Percentiles rank a stretch among this genome's conserved stretches.
Evolutionary conservation across 1,140 invertebrate genomes (phyloP).

Genomic region (Phocides pigmalion): DNA sequence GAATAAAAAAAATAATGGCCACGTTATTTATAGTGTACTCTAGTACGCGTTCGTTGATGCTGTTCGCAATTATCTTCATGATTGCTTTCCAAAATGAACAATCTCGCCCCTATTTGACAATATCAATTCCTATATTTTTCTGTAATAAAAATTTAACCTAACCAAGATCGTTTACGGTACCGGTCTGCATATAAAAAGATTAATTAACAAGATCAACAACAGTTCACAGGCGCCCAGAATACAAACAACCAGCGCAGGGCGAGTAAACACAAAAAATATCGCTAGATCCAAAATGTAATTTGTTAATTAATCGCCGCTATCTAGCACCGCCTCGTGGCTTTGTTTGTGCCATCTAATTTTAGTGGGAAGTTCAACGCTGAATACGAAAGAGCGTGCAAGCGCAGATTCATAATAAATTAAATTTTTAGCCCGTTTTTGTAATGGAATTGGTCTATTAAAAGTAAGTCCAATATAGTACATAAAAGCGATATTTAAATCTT

Average conservation of each 20-base stretch:
- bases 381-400: slow-evolving; percentile 13
- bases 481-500: too few species aligned
- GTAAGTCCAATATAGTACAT: too few species aligned
- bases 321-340: slow-evolving; percentile 20
- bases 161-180: slow-evolving; percentile 7
- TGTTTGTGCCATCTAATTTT: slow-evolving; percentile 28
- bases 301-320: slow-evolving; percentile 43
- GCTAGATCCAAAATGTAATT: slow-evolving; percentile 47
- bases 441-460: slow-evolving; percentile 9
- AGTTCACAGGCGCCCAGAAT: slow-evolving; percentile 56
- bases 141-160: slow-evolving; percentile 4
- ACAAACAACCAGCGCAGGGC: slow-evolving; percentile 53
- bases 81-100: slow-evolving; percentile 12
- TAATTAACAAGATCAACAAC: slow-evolving; percentile 75
- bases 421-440: neutral
- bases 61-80: slow-evolving; percentile 19
- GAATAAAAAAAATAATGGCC: too few species aligned
- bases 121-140: neutral
- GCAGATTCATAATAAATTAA: too few species aligned
- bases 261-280: slow-evolving; percentile 53
- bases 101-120: neutral
- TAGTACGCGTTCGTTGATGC: slow-evolving; percentile 3
- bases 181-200: slow-evolving; percentile 70
- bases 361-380: slow-evolving; percentile 13
- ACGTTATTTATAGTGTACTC: slow-evolving; percentile 18